Conservation (phyloP, 2,797 vertebrate genomes). For the Anas bernieri region DNA sequence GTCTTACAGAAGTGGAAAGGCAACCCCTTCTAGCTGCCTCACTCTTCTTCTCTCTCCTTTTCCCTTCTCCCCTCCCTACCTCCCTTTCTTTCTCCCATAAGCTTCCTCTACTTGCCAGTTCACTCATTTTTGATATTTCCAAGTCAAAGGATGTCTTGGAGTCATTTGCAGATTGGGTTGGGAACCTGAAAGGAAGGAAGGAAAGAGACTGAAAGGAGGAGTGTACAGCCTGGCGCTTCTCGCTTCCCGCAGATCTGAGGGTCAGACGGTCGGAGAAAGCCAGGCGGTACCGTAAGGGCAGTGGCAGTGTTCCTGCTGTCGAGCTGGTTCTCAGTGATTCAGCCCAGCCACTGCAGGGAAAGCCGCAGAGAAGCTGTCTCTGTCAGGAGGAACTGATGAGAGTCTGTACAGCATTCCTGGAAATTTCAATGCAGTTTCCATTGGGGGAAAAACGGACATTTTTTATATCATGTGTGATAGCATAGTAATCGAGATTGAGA, state of each 20-base stretch:
- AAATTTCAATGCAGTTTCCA: slow-evolving; percentile 57
- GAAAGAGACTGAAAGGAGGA: slow-evolving; percentile 45
- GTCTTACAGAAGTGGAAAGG: slow-evolving; percentile 39
- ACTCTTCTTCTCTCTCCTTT: slow-evolving; percentile 69
- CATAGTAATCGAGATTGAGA: slow-evolving; percentile 58
- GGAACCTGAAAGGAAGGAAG: slow-evolving; percentile 62
- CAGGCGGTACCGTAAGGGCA: slow-evolving; percentile 9
- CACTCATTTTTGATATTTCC: slow-evolving; percentile 74
- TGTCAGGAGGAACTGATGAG: slow-evolving; percentile 36
- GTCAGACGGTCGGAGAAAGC: slow-evolving; percentile 24
- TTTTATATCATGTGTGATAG: slow-evolving; percentile 64
- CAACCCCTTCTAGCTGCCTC: slow-evolving; percentile 75
- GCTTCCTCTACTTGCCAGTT: slow-evolving; percentile 75
- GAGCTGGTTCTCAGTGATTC: slow-evolving; percentile 4
- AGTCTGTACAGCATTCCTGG: slow-evolving; percentile 58
- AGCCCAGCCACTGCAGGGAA: neutral
- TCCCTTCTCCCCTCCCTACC: slow-evolving; percentile 34
- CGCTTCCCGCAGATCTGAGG: neutral
- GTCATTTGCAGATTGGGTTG: slow-evolving; percentile 56
- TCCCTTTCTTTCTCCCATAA: slow-evolving; percentile 76
- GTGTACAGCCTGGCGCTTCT: neutral
- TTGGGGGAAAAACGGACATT: slow-evolving; percentile 49
- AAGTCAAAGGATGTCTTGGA: slow-evolving; percentile 61
- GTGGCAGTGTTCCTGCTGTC: slow-evolving; percentile 36
- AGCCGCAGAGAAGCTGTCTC: slow-evolving; percentile 39